Base-by-base conservation (phyloP, 2,888 invertebrate genomes). In the Pristionchus fissidentatus region DNA sequence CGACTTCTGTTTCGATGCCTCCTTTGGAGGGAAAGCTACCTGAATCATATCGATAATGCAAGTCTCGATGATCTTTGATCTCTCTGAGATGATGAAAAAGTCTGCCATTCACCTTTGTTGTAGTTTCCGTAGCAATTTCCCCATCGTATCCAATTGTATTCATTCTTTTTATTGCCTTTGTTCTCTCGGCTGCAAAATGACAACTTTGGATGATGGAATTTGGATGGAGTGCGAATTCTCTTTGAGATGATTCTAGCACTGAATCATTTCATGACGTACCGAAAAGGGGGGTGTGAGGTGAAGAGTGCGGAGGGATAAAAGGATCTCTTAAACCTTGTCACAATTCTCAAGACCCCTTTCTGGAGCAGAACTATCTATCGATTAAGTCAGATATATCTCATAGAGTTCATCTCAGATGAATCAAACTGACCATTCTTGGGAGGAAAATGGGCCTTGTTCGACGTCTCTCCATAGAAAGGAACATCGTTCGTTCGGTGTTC, bases 391-490 rank as follows among this genome's bases (percentile, higher is more conserved):
- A n/a, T n/a, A n/a, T n/a, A n/a, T n/a, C n/a, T n/a, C n/a, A n/a
- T n/a, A n/a, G n/a, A n/a, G n/a, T n/a, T n/a, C n/a, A n/a, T n/a
- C 5, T 38, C 1, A 32, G 22, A 38, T 35, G 10, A 0, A 46
- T 49, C 10, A n/a, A 46, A n/a, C 22, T 0, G 3, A 60, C 80
- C 62, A 22, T 81, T 41, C 32, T 81, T 81, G 22, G 80, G 80
- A 22, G 62, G 10, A 19, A 26, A 81, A 22, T 60, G 46, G 15
- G 32, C 46, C 13, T 22, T 35, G 29, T 81, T 10, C 13, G 80
- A 62, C 4, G 80, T 81, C 15, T 81, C 80, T 35, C 62, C 46
- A 32, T 62, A 81, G 80, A 81, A 81, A 2, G 60, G 80, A 43
- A 43, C 80, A 26, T 81, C 62, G 22, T 81, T 79, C 1, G 79